Evolutionary conservation across 2,113 vertebrate species (phyloP).

Genomic region (Hirundichthys speculiger): DNA sequence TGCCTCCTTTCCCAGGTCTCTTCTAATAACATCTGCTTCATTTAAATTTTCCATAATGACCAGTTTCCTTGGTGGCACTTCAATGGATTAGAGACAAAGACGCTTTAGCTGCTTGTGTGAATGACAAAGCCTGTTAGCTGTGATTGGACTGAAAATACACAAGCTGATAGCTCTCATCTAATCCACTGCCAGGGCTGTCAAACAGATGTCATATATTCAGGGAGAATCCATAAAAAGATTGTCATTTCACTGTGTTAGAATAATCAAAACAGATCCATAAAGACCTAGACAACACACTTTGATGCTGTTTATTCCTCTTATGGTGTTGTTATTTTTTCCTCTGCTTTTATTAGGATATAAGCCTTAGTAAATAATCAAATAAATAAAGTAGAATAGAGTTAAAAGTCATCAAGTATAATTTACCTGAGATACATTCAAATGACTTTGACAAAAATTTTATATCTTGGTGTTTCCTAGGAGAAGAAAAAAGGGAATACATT

Average conservation of each 20-base stretch:
- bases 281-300: constrained; percentile 9
- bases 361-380: no score
- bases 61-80: constrained; percentile 51
- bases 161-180: constrained; percentile 34
- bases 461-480: no score
- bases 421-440: no score
- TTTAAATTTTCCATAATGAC: constrained; percentile 64
- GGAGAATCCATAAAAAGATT: constrained; percentile 37
- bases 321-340: neutral
- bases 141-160: constrained; percentile 14
- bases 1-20: constrained; percentile 52
- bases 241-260: neutral
- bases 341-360: no score
- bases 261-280: constrained; percentile 27
- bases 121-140: constrained; percentile 29
- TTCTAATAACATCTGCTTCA: constrained; percentile 55
- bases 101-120: constrained; percentile 31
- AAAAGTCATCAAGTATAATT: no score
- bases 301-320: neutral
- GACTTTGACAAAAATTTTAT: no score
- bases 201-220: constrained; percentile 32
- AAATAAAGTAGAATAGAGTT: no score
- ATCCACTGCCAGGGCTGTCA: constrained; percentile 27
- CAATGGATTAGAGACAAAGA: constrained; percentile 43
- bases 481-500: no score